These are phyloP conservation scores for Cyprinus carpio DNA, from an alignment of 2,113 vertebrate genomes.

Conservation along the genomic window DNA sequence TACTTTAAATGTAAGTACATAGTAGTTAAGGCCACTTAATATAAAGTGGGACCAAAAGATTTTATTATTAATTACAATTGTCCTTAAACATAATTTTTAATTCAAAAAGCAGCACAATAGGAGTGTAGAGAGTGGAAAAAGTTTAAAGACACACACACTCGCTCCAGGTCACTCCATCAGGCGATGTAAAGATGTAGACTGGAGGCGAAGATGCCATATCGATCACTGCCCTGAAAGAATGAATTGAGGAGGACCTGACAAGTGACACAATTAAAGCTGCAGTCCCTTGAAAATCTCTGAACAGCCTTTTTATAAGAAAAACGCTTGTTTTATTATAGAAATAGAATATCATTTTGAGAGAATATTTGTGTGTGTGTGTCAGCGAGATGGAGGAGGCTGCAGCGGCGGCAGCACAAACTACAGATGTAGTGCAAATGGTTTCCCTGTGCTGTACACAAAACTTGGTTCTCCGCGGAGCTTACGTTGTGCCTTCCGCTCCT, in stretches of 20 bases:
- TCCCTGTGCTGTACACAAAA: too few species aligned
- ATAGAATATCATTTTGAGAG: background rate
- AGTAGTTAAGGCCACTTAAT: too few species aligned
- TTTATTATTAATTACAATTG: background rate
- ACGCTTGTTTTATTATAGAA: background rate
- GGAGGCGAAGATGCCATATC: conserved; percentile 65
- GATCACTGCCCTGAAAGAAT: conserved; percentile 63
- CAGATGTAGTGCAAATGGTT: too few species aligned
- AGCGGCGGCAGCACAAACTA: too few species aligned
- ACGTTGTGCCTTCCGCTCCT: too few species aligned
- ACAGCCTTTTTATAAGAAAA: conserved; percentile 37
- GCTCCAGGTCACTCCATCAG: too few species aligned
- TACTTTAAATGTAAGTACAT: too few species aligned
- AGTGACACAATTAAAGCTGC: conserved; percentile 61
- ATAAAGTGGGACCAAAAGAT: too few species aligned
- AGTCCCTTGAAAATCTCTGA: conserved; percentile 58
- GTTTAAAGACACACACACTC: conserved; percentile 37
- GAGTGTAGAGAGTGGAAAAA: background rate
- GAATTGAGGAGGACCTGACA: conserved; percentile 62
- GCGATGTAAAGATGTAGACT: conserved; percentile 64
- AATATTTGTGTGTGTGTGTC: background rate
- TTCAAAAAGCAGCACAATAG: background rate
- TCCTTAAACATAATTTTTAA: background rate
- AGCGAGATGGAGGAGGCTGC: too few species aligned
- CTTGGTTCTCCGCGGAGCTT: too few species aligned